These are phyloP conservation scores for Drosophila gunungcola DNA, from an alignment of 1,140 invertebrate genomes.

Conservation along the genomic window DNA sequence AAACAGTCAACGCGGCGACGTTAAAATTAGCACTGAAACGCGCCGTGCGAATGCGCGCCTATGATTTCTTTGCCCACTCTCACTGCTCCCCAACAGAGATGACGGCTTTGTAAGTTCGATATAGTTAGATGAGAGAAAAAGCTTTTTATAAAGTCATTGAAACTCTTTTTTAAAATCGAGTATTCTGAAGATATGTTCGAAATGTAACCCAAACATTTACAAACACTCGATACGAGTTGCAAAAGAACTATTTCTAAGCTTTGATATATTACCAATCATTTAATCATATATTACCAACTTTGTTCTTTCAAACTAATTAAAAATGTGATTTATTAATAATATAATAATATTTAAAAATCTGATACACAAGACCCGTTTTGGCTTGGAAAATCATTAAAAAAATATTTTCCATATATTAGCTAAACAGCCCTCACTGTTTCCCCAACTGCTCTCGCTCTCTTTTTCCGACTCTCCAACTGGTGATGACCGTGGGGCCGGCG, in stretches of 20 bases:
- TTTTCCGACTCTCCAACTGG: conserved; percentile 9
- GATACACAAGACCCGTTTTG: too few relatives aligned
- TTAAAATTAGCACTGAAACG: conserved; percentile 79
- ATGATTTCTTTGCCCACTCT: conserved; percentile 60
- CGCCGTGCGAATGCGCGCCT: conserved; percentile 65
- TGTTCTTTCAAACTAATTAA: too few relatives aligned
- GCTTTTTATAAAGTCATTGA: not conserved
- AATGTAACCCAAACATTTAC: too few relatives aligned
- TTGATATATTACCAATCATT: too few relatives aligned
- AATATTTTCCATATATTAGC: conserved; percentile 1
- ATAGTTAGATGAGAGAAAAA: not conserved
- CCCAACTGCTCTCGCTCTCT: conserved; percentile 1
- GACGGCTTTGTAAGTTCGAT: not conserved
- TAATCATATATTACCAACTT: too few relatives aligned
- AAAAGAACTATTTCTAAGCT: too few relatives aligned
- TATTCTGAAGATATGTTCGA: too few relatives aligned
- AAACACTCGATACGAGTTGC: too few relatives aligned
- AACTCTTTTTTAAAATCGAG: not conserved
- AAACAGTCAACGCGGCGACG: conserved; percentile 76
- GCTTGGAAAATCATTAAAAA: too few relatives aligned
- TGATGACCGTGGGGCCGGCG: conserved; percentile 34
- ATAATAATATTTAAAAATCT: too few relatives aligned
- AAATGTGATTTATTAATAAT: too few relatives aligned
- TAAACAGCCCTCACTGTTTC: conserved; percentile 22
- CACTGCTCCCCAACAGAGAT: conserved; percentile 21